A percentile compares a stretch with the other conserved stretches of the same genome.
These are phyloP conservation scores for Cryptus viduatorius DNA, from an alignment of 2,888 invertebrate genomes.

Conservation along the genomic window DNA sequence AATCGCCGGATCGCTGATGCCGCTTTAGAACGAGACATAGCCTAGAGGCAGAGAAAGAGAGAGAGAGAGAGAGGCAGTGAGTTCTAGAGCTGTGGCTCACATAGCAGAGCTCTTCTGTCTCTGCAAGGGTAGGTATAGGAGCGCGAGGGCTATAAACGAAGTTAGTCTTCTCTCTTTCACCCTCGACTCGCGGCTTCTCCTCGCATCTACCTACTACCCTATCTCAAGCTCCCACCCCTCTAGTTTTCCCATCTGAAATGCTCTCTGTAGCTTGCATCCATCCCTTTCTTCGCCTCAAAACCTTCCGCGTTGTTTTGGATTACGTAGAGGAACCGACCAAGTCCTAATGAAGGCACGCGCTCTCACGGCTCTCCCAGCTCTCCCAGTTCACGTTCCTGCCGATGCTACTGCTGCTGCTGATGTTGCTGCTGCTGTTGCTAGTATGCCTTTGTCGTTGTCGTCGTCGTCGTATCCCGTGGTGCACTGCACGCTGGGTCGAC, in stretches of 20 bases:
- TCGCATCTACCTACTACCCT: slow-evolving; percentile 22
- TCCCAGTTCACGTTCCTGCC: slow-evolving; percentile 46
- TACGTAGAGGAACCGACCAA: slow-evolving; percentile 71
- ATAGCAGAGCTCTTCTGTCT: slow-evolving; percentile 47
- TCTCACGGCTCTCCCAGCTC: slow-evolving; percentile 59
- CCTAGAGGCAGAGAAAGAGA: slow-evolving; percentile 37
- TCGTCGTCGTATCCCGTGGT: slow-evolving; percentile 52
- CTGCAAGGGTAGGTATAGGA: slow-evolving; percentile 27
- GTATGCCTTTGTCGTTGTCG: slow-evolving; percentile 72
- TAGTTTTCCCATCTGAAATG: slow-evolving; percentile 45
- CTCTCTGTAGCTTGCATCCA: slow-evolving; percentile 35
- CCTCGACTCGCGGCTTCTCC: slow-evolving; percentile 34
- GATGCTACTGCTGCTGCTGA: slow-evolving; percentile 19
- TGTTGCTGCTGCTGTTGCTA: slow-evolving; percentile 47
- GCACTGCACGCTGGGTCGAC: slow-evolving; percentile 42
- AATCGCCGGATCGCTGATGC: slow-evolving; percentile 56
- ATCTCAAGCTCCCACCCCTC: not conserved
- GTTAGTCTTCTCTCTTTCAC: slow-evolving; percentile 70
- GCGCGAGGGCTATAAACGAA: slow-evolving; percentile 71
- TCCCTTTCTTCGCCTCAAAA: slow-evolving; percentile 43
- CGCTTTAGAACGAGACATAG: slow-evolving; percentile 46
- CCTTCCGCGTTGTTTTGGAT: slow-evolving; percentile 76
- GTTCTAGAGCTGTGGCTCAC: slow-evolving; percentile 27
- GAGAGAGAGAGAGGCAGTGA: slow-evolving; percentile 18
- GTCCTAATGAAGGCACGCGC: slow-evolving; percentile 81